Conservation (phyloP, 1,140 invertebrate genomes). For the Hypsibius dujardini region DNA sequence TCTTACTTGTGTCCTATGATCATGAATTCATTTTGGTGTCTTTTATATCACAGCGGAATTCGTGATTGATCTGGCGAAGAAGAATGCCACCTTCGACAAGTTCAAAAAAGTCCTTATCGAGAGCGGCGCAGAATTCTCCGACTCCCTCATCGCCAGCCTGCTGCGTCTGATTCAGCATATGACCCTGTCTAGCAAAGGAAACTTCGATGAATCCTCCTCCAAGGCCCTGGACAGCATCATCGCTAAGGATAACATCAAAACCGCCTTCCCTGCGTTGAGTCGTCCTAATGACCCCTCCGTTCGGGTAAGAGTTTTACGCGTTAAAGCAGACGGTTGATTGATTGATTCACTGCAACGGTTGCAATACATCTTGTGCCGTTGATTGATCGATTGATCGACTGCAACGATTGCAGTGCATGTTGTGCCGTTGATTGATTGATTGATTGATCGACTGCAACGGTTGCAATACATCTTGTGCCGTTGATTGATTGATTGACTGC, state of each 20-base stretch:
- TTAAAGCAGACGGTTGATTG: too few species aligned
- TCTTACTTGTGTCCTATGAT: too few species aligned
- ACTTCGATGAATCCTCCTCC: slow-evolving; percentile 23
- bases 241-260: slow-evolving; percentile 41
- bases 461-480: too few species aligned
- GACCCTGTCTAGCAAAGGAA: slow-evolving; percentile 43
- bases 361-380: too few species aligned
- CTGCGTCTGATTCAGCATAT: slow-evolving; percentile 83
- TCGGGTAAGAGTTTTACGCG: slow-evolving; percentile 30
- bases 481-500: too few species aligned
- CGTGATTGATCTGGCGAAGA: slow-evolving; percentile 76
- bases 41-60: slow-evolving; percentile 73
- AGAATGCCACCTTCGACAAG: slow-evolving; percentile 60
- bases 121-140: slow-evolving; percentile 84
- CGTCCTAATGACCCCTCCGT: slow-evolving; percentile 58
- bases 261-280: slow-evolving; percentile 71
- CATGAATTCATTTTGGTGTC: slow-evolving; percentile 23
- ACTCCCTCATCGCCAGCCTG: slow-evolving; percentile 78
- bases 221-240: slow-evolving; percentile 25
- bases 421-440: too few species aligned
- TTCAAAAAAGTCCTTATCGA: slow-evolving; percentile 70
- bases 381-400: too few species aligned
- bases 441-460: too few species aligned
- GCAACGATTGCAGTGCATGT: too few species aligned
- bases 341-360: too few species aligned